Base-by-base conservation (phyloP, 2,888 invertebrate species). In the Diaprepes abbreviatus region DNA sequence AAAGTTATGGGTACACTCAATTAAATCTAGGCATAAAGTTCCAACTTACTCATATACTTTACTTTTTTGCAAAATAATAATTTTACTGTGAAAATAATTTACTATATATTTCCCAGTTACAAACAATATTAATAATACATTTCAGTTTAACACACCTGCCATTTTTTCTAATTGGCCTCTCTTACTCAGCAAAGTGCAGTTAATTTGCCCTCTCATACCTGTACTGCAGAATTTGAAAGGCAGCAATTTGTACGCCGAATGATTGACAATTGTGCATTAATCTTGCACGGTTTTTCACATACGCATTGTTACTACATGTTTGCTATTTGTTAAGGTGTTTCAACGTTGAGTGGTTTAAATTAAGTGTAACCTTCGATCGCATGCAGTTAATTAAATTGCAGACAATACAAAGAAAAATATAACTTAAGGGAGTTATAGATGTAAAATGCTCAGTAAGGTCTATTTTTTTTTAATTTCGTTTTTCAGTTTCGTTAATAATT, bases 211-310 rank as follows among this genome's bases (percentile, higher is more conserved):
- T 63, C 48, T 60, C 59, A 66, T 66, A 63, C 62, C 48, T 24
- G 38, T 68, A 40, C 19, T 57, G 63, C 57, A 63, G 58, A 63
- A 48, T 48, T 63, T 63, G 68, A 68, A 68, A 68, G 68, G 68
- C 57, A 48, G 57, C 68, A 63, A 68, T 68, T 68, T 68, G 57
- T 57, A 38, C 57, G 63, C 48, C 55, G 45, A 21, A 48, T 68
- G 63, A 68, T 68, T 68, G 68, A 68, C 68, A 68, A 68, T 60
- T 68, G 24, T 66, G 31, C 36, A 58, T 66, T 66, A 58, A 58
- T 58, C 36, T 50, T 40, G 16, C 12, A 66, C 17, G 21, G 58
- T 38, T 66, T 65, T 31, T 58, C 66, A 58, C 66, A 66, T 58
- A 58, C 38, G 58, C 58, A 52, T 65, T 65, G 62, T 62, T 62